Evolutionary conservation across 64 coral and sea anemone genomes (phyloP).

Genomic region (Pocillopora damicornis): DNA sequence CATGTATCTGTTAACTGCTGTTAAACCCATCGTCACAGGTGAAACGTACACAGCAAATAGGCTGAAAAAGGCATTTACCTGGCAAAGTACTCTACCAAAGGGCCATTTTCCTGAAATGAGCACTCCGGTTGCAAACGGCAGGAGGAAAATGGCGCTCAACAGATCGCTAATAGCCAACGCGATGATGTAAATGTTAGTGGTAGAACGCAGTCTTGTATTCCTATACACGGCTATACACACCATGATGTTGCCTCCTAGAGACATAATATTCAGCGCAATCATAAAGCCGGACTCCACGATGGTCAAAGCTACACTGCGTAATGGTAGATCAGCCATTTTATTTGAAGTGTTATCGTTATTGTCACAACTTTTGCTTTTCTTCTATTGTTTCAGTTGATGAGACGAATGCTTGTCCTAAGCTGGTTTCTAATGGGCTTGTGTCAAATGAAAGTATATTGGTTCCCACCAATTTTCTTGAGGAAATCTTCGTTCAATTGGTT

Average conservation of each 20-base stretch:
- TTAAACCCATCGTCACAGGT: not conserved
- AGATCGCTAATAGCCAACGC: not conserved
- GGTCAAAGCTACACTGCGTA: not conserved
- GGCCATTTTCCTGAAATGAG: not conserved
- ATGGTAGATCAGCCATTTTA: not conserved
- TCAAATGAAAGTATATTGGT: too few relatives aligned
- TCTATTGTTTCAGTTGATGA: not conserved
- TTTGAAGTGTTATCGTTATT: not conserved
- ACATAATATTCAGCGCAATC: not conserved
- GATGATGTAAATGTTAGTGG: constrained; percentile 1
- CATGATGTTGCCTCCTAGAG: not conserved
- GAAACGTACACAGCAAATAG: not conserved
- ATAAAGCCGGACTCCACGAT: not conserved
- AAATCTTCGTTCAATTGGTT: too few relatives aligned
- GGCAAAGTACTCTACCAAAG: not conserved
- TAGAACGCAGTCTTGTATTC: not conserved
- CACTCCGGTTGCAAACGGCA: not conserved
- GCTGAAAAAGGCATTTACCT: not conserved
- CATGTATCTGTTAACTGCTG: not conserved
- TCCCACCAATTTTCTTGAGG: too few relatives aligned
- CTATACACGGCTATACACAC: not conserved
- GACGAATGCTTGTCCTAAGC: too few relatives aligned
- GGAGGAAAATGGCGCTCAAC: not conserved
- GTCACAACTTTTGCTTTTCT: not conserved
- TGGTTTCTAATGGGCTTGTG: too few relatives aligned